Evolutionary conservation across 2,888 invertebrate species (phyloP).

Genomic region (Dorcus hopei): DNA sequence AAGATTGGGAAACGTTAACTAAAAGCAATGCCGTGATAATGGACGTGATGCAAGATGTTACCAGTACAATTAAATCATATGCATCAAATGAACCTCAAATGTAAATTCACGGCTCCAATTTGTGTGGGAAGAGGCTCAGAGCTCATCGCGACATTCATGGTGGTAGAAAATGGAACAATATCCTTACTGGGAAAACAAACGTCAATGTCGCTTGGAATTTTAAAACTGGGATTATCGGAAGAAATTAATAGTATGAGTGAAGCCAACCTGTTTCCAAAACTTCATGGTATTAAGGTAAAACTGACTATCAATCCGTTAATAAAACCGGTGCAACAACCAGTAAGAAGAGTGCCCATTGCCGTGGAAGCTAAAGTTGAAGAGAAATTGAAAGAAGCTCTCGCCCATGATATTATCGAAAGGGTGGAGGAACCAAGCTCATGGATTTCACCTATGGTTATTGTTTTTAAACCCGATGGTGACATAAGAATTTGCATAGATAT

Average conservation of each 20-base stretch:
- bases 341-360: slow-evolving; percentile 7
- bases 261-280: background rate
- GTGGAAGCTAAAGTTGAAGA: slow-evolving; percentile 24
- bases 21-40: background rate
- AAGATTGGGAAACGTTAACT: slow-evolving; percentile 1
- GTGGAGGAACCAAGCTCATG: slow-evolving; percentile 35
- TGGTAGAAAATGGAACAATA: background rate
- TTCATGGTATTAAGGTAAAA: background rate
- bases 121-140: background rate
- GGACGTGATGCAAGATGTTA: background rate
- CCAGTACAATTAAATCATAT: background rate
- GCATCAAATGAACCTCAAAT: slow-evolving; percentile 2
- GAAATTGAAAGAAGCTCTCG: slow-evolving; percentile 8
- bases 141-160: background rate
- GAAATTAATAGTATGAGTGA: background rate
- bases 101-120: background rate
- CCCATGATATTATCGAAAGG: slow-evolving; percentile 35
- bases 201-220: background rate
- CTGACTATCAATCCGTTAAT: background rate
- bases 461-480: slow-evolving; percentile 32
- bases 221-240: slow-evolving; percentile 3
- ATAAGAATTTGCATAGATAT: slow-evolving; percentile 41
- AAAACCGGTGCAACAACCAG: slow-evolving; percentile 10
- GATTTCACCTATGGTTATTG: slow-evolving; percentile 39
- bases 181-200: background rate